These are phyloP conservation scores for Vireo altiloquus DNA, from an alignment of 2,113 vertebrate genomes.

Conservation along the genomic window DNA sequence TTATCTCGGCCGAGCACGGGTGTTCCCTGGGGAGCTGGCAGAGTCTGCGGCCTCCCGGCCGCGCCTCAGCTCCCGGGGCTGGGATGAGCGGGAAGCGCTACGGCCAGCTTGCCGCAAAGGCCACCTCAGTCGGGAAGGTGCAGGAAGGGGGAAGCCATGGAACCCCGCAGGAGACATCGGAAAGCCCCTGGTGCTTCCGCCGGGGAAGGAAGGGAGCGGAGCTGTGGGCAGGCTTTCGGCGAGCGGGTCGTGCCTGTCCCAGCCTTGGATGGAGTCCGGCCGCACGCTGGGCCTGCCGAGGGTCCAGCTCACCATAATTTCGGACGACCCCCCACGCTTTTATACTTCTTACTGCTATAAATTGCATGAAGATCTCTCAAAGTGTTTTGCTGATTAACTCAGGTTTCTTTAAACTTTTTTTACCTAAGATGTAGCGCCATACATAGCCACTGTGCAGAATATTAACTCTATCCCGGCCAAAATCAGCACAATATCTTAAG, in stretches of 20 bases:
- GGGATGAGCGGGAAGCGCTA: no score
- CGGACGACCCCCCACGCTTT: fast-evolving
- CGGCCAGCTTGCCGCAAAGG: neutral
- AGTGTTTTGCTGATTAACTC: neutral
- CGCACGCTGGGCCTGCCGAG: neutral
- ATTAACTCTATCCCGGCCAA: neutral
- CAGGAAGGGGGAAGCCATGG: neutral
- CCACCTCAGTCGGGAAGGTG: neutral
- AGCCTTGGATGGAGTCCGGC: neutral
- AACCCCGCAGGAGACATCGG: neutral
- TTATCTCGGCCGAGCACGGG: fast-evolving
- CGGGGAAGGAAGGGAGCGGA: neutral
- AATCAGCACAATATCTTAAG: neutral
- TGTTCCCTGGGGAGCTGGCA: neutral
- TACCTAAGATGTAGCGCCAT: neutral
- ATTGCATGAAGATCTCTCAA: neutral
- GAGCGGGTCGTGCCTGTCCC: neutral
- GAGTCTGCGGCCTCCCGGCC: no score
- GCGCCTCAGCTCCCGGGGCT: neutral
- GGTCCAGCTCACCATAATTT: fast-evolving
- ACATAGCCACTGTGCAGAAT: neutral
- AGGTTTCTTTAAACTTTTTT: neutral
- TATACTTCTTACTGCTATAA: neutral
- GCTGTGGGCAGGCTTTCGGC: neutral
- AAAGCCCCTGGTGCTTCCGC: neutral